Percentiles rank a stretch among this genome's conserved stretches.
phyloP scores from a whole-genome alignment of 2,888 invertebrate species.

The Zaprionus obscuricornis region DNA sequence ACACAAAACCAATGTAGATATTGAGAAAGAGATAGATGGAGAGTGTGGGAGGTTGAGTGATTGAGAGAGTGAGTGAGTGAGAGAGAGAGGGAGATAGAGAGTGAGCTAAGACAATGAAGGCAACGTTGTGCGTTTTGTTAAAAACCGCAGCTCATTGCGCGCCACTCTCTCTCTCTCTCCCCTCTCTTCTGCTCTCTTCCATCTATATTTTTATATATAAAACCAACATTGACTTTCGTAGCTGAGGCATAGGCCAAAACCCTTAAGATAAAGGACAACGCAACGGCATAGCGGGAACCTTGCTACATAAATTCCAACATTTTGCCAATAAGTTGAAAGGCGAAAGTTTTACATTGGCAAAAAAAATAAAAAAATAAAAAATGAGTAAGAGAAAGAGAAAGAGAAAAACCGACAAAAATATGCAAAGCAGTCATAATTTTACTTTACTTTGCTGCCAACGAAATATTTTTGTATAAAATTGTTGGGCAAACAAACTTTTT shows the following conservation, averaged over 20 bases:
- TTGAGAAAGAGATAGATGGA: no score
- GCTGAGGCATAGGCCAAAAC: no score
- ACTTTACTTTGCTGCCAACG: slow-evolving; percentile 70
- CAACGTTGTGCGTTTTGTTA: slow-evolving; percentile 33
- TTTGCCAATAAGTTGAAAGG: slow-evolving; percentile 77
- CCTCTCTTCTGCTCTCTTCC: no score
- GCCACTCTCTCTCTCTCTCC: no score
- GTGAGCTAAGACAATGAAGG: slow-evolving; percentile 5
- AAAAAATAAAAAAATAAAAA: no score
- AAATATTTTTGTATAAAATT: slow-evolving; percentile 77
- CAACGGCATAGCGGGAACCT: no score
- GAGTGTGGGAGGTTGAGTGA: no score
- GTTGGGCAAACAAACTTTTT: slow-evolving; percentile 82
- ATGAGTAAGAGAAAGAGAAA: no score
- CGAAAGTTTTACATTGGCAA: slow-evolving; percentile 78
- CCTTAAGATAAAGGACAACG: no score
- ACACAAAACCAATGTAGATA: no score
- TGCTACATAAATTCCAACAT: slow-evolving; percentile 78
- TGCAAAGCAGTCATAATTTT: slow-evolving; percentile 82
- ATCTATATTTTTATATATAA: slow-evolving; percentile 57
- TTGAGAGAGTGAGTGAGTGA: background rate
- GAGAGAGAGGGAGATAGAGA: no score
- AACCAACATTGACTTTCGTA: slow-evolving; percentile 73
- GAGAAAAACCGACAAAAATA: slow-evolving; percentile 80
- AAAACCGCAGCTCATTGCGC: slow-evolving; percentile 60